These are phyloP conservation scores for Coboldia fuscipes DNA, from an alignment of 1,140 invertebrate genomes.

Conservation along the genomic window DNA sequence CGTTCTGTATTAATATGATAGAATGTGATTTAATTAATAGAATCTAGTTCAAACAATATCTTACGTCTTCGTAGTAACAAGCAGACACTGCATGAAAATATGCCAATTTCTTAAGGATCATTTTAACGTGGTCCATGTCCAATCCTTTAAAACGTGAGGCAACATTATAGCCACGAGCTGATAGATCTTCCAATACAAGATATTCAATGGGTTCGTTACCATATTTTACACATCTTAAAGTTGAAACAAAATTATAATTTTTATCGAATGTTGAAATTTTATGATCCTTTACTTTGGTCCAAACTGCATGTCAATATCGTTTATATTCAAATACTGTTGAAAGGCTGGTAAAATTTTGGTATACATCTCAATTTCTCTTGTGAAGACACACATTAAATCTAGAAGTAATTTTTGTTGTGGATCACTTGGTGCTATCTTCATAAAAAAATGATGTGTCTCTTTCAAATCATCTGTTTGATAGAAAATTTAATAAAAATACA, in stretches of 20 bases:
- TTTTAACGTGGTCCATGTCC: slow-evolving; percentile 21
- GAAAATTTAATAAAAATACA: not conserved
- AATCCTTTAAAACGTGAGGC: slow-evolving; percentile 25
- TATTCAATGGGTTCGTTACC: not conserved
- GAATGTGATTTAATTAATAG: too few relatives aligned
- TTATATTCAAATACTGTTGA: not conserved
- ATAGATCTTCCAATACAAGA: slow-evolving; percentile 28
- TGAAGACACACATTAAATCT: too few relatives aligned
- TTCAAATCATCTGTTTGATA: not conserved
- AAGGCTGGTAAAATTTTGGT: too few relatives aligned
- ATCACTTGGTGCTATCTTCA: not conserved
- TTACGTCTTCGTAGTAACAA: not conserved
- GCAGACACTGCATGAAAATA: slow-evolving; percentile 27
- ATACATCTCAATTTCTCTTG: too few relatives aligned
- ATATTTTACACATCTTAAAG: not conserved
- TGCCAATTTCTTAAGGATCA: slow-evolving; percentile 27
- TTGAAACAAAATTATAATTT: not conserved
- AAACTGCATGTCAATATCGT: not conserved
- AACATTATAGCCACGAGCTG: slow-evolving; percentile 23
- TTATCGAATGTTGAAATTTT: not conserved
- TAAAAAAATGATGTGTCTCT: not conserved
- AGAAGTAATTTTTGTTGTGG: not conserved
- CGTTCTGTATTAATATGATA: too few relatives aligned
- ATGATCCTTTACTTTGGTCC: not conserved
- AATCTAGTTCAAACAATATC: slow-evolving; percentile 5